Percentiles rank a stretch among this genome's conserved stretches.
Conservation (phyloP, 2,888 invertebrate species). For the Tetragnatha montana region DNA sequence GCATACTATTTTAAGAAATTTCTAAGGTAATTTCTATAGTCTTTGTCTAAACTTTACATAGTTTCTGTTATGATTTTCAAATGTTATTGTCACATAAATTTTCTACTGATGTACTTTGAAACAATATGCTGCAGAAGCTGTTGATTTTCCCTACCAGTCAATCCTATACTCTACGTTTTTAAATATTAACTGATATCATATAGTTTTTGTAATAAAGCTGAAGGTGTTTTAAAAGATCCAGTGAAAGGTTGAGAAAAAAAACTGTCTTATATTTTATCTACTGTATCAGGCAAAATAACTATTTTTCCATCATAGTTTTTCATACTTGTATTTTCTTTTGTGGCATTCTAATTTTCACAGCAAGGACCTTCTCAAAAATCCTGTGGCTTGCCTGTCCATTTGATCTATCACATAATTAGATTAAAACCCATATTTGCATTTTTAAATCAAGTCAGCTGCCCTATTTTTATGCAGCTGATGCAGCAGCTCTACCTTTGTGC, state of each 20-base stretch:
- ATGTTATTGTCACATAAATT: no score
- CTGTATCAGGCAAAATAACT: slow-evolving; percentile 4
- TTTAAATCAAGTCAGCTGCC: slow-evolving; percentile 68
- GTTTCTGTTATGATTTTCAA: no score
- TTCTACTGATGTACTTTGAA: no score
- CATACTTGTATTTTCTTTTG: slow-evolving; percentile 53
- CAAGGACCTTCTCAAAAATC: slow-evolving; percentile 79
- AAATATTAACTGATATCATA: no score
- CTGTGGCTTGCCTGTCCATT: slow-evolving; percentile 75
- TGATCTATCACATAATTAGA: slow-evolving; percentile 70
- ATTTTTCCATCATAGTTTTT: slow-evolving; percentile 25
- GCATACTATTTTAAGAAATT: no score
- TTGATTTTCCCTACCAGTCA: no score
- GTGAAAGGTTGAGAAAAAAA: not conserved
- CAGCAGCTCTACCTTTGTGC: slow-evolving; percentile 75
- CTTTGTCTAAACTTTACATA: no score
- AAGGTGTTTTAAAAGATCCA: no score
- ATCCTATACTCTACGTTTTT: no score
- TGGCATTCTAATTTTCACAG: slow-evolving; percentile 71
- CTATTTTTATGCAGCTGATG: slow-evolving; percentile 68
- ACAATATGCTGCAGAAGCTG: no score
- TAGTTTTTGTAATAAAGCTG: no score
- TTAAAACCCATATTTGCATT: slow-evolving; percentile 52
- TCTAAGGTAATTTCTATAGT: no score
- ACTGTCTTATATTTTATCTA: not conserved